Conservation (phyloP, 2,888 invertebrate species). For the Schizotus pectinicornis region DNA sequence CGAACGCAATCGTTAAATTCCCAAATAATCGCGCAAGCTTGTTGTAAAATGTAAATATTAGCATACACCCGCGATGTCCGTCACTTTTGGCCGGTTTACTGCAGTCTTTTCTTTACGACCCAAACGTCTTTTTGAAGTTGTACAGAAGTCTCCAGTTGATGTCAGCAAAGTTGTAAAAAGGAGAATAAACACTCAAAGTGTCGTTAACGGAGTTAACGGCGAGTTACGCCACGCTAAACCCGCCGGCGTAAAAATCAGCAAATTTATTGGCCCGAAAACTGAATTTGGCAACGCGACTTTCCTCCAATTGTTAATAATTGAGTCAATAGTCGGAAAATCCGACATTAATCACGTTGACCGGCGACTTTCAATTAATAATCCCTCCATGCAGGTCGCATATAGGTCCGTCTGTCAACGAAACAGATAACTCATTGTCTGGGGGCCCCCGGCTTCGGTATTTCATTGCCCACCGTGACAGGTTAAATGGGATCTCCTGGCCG, state of each 20-base stretch:
- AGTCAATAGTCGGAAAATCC: no score
- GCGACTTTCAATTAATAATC: no score
- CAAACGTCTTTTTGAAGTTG: constrained; percentile 18
- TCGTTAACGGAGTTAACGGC: constrained; percentile 19
- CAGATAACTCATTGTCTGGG: constrained; percentile 28
- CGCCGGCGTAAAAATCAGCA: constrained; percentile 5
- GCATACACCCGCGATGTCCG: not conserved
- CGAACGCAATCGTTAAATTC: constrained; percentile 22
- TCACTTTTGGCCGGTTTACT: not conserved
- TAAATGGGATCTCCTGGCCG: no score
- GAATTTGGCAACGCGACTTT: no score
- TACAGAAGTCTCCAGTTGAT: constrained; percentile 14
- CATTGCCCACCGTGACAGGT: no score
- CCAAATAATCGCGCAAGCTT: constrained; percentile 12
- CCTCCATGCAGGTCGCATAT: not conserved
- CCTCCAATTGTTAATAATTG: no score
- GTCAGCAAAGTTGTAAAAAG: constrained; percentile 24
- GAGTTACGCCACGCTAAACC: constrained; percentile 13
- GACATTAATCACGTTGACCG: no score
- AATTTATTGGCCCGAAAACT: not conserved
- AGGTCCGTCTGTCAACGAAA: constrained; percentile 20
- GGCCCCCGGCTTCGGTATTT: not conserved
- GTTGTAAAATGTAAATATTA: constrained; percentile 2
- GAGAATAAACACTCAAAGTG: constrained; percentile 23
- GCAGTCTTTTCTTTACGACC: constrained; percentile 10